These are phyloP conservation scores for Atta colombica DNA, from an alignment of 1,140 invertebrate species.

Conservation along the genomic window DNA sequence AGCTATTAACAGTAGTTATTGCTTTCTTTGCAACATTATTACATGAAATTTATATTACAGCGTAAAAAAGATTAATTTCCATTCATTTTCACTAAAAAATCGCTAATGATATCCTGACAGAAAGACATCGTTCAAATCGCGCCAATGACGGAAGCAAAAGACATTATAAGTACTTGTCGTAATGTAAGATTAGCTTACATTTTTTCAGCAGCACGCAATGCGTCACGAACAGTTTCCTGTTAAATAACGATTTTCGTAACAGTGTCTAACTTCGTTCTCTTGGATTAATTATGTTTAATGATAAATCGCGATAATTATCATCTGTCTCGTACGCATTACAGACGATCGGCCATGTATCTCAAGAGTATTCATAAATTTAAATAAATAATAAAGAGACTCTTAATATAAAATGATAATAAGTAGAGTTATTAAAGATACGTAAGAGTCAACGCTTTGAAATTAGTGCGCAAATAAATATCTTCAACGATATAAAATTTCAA, in stretches of 20 bases:
- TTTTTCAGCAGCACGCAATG: slow-evolving; percentile 36
- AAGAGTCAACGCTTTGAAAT: no score
- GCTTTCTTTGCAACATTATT: slow-evolving; percentile 44
- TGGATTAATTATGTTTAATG: slow-evolving; percentile 22
- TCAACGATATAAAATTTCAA: no score
- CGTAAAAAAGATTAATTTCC: slow-evolving; percentile 24
- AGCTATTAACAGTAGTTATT: slow-evolving; percentile 18
- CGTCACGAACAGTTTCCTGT: slow-evolving; percentile 7
- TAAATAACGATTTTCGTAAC: slow-evolving; percentile 35
- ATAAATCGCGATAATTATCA: slow-evolving; percentile 15
- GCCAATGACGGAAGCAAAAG: slow-evolving; percentile 5
- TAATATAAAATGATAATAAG: neutral
- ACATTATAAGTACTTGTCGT: slow-evolving; percentile 15
- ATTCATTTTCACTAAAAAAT: slow-evolving; percentile 24
- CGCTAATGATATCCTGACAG: slow-evolving; percentile 23
- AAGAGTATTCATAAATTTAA: neutral
- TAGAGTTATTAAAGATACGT: neutral
- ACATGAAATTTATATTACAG: slow-evolving; percentile 14
- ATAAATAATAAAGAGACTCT: no score
- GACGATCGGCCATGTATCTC: neutral
- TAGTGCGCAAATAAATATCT: no score
- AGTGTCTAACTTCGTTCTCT: neutral
- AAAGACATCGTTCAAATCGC: slow-evolving; percentile 1
- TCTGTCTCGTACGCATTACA: neutral
- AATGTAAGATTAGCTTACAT: slow-evolving; percentile 1